Evolutionary conservation across 2,797 vertebrate genomes (phyloP).

Genomic region (Sphenodon punctatus): DNA sequence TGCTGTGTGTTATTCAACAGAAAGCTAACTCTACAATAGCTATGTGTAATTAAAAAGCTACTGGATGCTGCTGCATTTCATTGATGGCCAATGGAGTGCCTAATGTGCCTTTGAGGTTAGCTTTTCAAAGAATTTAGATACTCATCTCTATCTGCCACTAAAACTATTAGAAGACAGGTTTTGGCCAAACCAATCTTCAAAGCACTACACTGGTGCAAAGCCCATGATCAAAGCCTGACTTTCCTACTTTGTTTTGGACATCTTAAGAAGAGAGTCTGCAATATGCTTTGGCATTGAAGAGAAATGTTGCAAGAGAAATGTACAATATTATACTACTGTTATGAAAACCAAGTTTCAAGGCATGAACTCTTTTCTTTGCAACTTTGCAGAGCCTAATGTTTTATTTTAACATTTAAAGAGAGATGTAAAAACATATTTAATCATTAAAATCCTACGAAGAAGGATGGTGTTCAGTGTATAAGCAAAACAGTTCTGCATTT

Average conservation of each 20-base stretch:
- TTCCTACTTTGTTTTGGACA: conserved; percentile 42
- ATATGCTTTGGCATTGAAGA: conserved; percentile 41
- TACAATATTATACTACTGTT: conserved; percentile 49
- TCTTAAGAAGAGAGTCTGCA: conserved; percentile 29
- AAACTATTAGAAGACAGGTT: conserved; percentile 35
- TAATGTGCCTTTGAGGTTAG: background rate
- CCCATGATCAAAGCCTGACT: conserved; percentile 27
- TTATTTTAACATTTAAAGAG: conserved; percentile 45
- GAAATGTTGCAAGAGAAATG: conserved; percentile 50
- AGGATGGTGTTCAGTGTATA: background rate
- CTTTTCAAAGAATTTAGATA: conserved; percentile 17
- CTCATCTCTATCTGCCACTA: conserved; percentile 37
- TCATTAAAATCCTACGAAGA: conserved; percentile 39
- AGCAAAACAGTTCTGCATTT: conserved; percentile 5
- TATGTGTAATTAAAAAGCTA: too few species aligned
- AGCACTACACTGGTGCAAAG: background rate
- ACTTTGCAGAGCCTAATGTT: conserved; percentile 17
- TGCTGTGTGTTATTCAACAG: too few species aligned
- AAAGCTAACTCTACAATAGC: too few species aligned
- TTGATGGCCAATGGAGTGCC: background rate
- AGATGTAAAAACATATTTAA: conserved; percentile 18
- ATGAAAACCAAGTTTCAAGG: conserved; percentile 34
- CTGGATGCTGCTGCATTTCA: fast-evolving
- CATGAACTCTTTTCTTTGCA: conserved; percentile 41
- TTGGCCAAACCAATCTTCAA: too few species aligned